Base-by-base conservation (phyloP, 2,113 vertebrate species). In the Sphaerodactylus townsendi region DNA sequence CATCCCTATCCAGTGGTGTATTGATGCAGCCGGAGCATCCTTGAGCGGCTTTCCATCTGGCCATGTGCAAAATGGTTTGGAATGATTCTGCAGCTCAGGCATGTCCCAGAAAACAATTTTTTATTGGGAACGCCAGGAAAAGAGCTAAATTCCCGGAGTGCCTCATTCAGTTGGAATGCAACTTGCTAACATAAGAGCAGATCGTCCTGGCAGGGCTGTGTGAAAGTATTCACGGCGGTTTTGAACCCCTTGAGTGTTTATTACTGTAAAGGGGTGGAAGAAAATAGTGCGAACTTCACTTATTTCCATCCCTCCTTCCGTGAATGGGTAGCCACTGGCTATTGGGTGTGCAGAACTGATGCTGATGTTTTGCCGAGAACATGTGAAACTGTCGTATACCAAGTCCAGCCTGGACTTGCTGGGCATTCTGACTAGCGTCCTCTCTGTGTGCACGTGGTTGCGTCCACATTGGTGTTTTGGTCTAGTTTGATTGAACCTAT, bases 31-130 rank as follows among this genome's bases (percentile, higher is more conserved):
- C 59, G 28, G 59, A 62, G 59, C 25, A 9, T 62, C 25, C 6
- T 7, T 10, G 72, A 0, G 28, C 11, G 0, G 35, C 10, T 14
- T 3, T 0, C 1, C 35, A 62, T 8, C 59, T 15, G 39, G 64
- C 23, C n/a, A 77, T 56, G 8, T 17, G 10, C 1, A 1, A 1
- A 41, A 3, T 30, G 15, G 64, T 79, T 0, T 33, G 17, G 33
- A 85, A 28, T 13, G 82, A 70, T 21, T 46, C 1, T 75, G 74
- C 56, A 41, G 23, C 50, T 83, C 48, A 14, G 2, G 77, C 35
- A 25, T 5, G 0, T 39, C 39, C 71, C 64, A 44, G n/a, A 74
- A 70, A 70, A 62, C 53, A 35, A 76, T 10, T 17, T 39, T 3
- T 0, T 50, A 1, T 0, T 2, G 53, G 66, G 56, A 66, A 3